Conservation (phyloP, 2,113 vertebrate genomes). For the Agapornis roseicollis region DNA sequence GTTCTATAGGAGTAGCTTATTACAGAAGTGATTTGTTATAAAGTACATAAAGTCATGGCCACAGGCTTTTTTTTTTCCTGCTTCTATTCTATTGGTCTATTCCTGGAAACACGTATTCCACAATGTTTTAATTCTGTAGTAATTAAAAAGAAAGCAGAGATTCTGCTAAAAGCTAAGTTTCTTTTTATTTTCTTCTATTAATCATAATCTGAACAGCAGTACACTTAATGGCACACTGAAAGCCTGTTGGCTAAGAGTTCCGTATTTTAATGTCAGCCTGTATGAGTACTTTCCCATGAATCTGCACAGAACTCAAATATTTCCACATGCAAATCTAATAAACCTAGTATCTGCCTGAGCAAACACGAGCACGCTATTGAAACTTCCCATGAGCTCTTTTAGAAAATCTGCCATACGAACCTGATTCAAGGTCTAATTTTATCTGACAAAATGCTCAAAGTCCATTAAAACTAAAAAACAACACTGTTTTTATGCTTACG, state of each 20-base stretch:
- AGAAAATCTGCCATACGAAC: not conserved
- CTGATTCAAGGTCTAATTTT: not conserved
- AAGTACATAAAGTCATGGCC: not conserved
- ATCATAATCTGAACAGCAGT: not conserved
- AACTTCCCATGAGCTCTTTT: not conserved
- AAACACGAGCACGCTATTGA: not conserved
- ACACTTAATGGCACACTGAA: not conserved
- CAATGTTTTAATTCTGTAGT: not conserved
- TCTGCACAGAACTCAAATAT: slow-evolving; percentile 7
- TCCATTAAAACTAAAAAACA: not conserved
- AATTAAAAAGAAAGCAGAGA: slow-evolving; percentile 6
- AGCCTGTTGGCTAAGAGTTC: not conserved
- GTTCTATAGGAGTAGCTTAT: not conserved
- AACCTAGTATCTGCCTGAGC: not conserved
- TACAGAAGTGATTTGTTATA: not conserved
- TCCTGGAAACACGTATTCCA: not conserved
- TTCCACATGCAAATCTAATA: not conserved
- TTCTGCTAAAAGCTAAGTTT: not conserved
- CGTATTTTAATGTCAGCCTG: not conserved
- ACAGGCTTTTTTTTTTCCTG: not conserved
- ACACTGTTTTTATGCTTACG: not conserved
- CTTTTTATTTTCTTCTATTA: not conserved
- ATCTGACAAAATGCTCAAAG: not conserved
- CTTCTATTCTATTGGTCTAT: not conserved
- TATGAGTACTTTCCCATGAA: not conserved